Evolutionary conservation across 2,888 invertebrate species (phyloP).

Genomic region (Thelaira solivaga): DNA sequence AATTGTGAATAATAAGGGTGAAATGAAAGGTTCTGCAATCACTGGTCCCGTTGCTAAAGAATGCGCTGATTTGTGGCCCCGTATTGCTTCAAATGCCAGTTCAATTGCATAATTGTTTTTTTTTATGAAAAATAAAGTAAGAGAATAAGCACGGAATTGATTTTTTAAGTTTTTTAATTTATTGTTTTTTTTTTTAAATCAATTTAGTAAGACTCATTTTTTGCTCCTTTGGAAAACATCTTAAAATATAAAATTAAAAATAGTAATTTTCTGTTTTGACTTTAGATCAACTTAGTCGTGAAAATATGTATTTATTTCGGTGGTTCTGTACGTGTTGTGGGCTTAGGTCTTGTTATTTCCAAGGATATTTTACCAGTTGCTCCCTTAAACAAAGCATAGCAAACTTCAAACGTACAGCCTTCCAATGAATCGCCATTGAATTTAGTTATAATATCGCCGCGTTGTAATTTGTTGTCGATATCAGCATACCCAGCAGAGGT

Average conservation of each 20-base stretch:
- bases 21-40: conserved; percentile 99
- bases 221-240: conserved; percentile 1
- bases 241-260: conserved; percentile 1
- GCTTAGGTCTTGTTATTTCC: conserved; percentile 92
- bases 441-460: conserved; percentile 92
- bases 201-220: background rate
- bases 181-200: conserved; percentile 8
- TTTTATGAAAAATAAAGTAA: conserved; percentile 40
- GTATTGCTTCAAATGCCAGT: conserved; percentile 99
- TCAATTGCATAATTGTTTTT: conserved; percentile 89
- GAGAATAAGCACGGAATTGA: conserved; percentile 30
- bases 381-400: conserved; percentile 92
- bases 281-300: background rate
- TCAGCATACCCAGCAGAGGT: conserved; percentile 92
- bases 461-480: conserved; percentile 91
- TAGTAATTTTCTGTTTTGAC: background rate
- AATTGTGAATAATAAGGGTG: conserved; percentile 99
- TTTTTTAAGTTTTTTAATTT: conserved; percentile 23
- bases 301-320: conserved; percentile 65
- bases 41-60: conserved; percentile 99
- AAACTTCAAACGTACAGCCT: conserved; percentile 87
- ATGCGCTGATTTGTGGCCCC: conserved; percentile 99
- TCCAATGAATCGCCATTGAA: conserved; percentile 92
- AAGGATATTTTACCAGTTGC: conserved; percentile 88
- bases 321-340: conserved; percentile 73